Base-by-base conservation (phyloP, 2,888 invertebrate genomes). In the Empis livida region DNA sequence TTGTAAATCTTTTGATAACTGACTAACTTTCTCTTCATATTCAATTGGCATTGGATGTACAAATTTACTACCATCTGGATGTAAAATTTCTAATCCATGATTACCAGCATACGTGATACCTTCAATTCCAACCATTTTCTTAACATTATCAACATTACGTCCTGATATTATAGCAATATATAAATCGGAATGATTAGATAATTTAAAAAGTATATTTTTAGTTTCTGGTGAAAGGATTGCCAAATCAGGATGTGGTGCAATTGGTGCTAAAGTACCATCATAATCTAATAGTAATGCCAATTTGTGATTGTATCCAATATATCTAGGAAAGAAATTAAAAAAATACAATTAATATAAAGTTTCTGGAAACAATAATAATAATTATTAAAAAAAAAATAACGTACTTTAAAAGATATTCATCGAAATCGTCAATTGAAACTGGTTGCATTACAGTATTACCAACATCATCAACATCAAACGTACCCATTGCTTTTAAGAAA, bases 61-160 rank as follows among this genome's bases (percentile, higher is more conserved):
- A 62, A 91, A 91, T 68, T 84, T 88, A 60, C 86, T 89, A 47
- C 90, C 90, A 60, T 91, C 91, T 0, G 91, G 89, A 65, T 91
- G 91, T 11, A 90, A 67, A 59, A 91, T 90, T 71, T 91, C 90
- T 50, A 91, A 65, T 1, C 90, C 91, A 61, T 91, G 90, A 67
- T 85, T 90, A 31, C 91, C 91, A 0, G 91, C 91, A 62, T 91
- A 91, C 0, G 91, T 91, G 49, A 91, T 87, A 50, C 88, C 87
- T 56, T 89, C 88, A 51, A 91, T 90, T 14, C 89, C 90, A 43
- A 91, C 91, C 90, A 90, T 91, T 56, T 84, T 76, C 61, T 86
- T 89, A 1, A 91, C 89, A 63, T 90, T 90, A 57, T 87, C 81
- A 4, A 90, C 90, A 60, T 85, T 87, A 50, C 91, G 74, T 4